These are phyloP conservation scores for Erebia aethiops DNA, from an alignment of 2,888 invertebrate species.

Conservation along the genomic window DNA sequence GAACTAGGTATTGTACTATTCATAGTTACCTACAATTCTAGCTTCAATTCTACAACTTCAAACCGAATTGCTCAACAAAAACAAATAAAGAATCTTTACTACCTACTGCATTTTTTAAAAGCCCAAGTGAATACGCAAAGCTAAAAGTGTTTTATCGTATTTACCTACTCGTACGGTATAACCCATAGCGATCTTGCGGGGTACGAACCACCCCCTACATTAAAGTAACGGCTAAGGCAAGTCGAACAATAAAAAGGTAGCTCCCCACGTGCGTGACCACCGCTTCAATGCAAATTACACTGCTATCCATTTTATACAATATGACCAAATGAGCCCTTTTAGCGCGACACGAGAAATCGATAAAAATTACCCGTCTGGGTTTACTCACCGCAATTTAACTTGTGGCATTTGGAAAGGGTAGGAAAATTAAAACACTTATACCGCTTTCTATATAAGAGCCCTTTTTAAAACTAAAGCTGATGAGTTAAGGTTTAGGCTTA, in stretches of 20 bases:
- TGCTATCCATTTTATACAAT: slow-evolving; percentile 79
- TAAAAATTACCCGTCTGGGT: slow-evolving; percentile 61
- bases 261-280: slow-evolving; percentile 75
- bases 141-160: slow-evolving; percentile 40
- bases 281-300: slow-evolving; percentile 79
- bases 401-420: slow-evolving; percentile 25
- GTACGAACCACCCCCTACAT: slow-evolving; percentile 56
- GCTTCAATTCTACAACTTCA: no score
- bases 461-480: background rate
- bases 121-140: slow-evolving; percentile 1
- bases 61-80: no score
- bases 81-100: no score
- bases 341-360: slow-evolving; percentile 79
- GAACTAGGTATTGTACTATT: no score
- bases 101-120: no score
- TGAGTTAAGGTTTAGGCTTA: background rate
- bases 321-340: slow-evolving; percentile 81
- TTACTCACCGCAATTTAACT: slow-evolving; percentile 34
- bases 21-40: no score
- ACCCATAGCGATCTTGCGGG: slow-evolving; percentile 46
- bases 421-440: slow-evolving; percentile 10
- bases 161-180: slow-evolving; percentile 21
- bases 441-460: background rate
- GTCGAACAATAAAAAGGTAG: slow-evolving; percentile 72
- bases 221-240: slow-evolving; percentile 66